Percentiles rank a stretch among this genome's conserved stretches.
Evolutionary conservation across 2,888 invertebrate species (phyloP).

Genomic region (Ochlodes sylvanus): DNA sequence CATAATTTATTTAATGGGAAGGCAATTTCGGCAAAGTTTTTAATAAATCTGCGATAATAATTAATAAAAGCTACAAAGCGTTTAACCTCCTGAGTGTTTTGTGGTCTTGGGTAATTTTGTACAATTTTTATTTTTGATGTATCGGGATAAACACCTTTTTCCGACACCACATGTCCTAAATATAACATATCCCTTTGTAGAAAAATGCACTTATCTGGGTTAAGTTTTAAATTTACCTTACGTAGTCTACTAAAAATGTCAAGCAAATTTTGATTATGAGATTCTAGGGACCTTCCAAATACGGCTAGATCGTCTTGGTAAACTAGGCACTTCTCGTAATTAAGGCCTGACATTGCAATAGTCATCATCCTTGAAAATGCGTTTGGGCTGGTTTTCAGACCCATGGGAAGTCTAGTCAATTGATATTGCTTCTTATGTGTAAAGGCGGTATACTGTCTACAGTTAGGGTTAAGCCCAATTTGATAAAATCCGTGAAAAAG

Average conservation of each 20-base stretch:
- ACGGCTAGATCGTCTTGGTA: conserved; percentile 32
- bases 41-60: conserved; percentile 33
- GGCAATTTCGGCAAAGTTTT: conserved; percentile 29
- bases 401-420: conserved; percentile 38
- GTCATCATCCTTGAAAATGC: conserved; percentile 36
- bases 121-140: conserved; percentile 21
- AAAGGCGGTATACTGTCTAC: conserved; percentile 32
- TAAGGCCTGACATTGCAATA: conserved; percentile 39
- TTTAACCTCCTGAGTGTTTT: conserved; percentile 24
- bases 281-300: conserved; percentile 14
- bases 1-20: conserved; percentile 39
- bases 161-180: conserved; percentile 32
- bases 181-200: conserved; percentile 34
- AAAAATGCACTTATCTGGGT: conserved; percentile 34
- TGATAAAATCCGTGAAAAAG: conserved; percentile 28
- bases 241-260: conserved; percentile 20
- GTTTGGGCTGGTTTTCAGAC: conserved; percentile 36
- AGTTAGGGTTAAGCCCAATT: conserved; percentile 5
- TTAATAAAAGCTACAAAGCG: conserved; percentile 30
- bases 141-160: conserved; percentile 28
- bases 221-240: conserved; percentile 35
- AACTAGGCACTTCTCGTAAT: conserved; percentile 31
- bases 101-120: conserved; percentile 24
- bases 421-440: conserved; percentile 25
- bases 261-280: conserved; percentile 32